These are phyloP conservation scores for Xenotilapia flavipinnis DNA, from an alignment of 2,113 vertebrate genomes.

Conservation along the genomic window DNA sequence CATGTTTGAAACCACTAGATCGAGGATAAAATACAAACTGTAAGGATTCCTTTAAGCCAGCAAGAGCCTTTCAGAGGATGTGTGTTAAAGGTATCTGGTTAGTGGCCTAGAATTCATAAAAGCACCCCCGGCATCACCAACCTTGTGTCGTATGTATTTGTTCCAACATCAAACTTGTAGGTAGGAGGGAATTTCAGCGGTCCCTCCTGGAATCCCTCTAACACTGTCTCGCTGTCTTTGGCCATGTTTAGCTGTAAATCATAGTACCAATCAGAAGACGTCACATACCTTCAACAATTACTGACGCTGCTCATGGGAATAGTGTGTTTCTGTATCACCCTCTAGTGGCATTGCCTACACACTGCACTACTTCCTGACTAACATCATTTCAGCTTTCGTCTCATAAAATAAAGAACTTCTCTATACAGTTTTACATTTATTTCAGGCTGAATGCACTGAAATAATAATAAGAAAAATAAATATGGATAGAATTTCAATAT, in stretches of 20 bases:
- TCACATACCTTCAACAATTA: not conserved
- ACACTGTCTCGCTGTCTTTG: constrained; percentile 85
- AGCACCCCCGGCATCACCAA: constrained; percentile 45
- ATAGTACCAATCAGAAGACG: not conserved
- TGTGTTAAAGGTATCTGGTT: not conserved
- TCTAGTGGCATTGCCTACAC: constrained; percentile 26
- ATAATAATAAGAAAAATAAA: not conserved
- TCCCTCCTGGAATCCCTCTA: constrained; percentile 92
- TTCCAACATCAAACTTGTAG: constrained; percentile 97
- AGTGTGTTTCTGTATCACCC: not conserved
- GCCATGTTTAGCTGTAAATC: constrained; percentile 86
- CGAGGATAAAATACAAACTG: not conserved
- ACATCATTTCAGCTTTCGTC: not conserved
- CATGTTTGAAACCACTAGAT: not conserved
- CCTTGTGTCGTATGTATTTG: constrained; percentile 96
- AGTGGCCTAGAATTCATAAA: not conserved
- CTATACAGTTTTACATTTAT: not conserved
- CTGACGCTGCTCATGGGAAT: not conserved
- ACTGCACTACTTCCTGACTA: not conserved
- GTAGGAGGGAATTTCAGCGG: constrained; percentile 91
- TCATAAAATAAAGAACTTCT: not conserved
- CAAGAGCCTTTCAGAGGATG: constrained; percentile 14
- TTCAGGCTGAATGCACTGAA: not conserved
- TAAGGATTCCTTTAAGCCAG: not conserved
- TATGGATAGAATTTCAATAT: not conserved